Evolutionary conservation across 2,888 invertebrate species (phyloP).

Genomic region (Pterobdella sp.): DNA sequence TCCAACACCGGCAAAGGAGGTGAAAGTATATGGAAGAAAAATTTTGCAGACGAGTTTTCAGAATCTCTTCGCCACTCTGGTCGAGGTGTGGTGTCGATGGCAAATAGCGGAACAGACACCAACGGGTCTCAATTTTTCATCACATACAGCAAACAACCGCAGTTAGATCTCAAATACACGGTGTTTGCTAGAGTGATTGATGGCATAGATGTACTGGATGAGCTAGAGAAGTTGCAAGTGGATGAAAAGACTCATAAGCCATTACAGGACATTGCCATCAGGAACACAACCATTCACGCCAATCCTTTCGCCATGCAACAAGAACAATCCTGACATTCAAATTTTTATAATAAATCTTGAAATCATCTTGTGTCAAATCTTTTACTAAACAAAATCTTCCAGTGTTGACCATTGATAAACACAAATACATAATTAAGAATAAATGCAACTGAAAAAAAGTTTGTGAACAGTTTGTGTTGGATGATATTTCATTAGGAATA

Average conservation of each 20-base stretch:
- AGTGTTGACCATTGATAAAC: too few species aligned
- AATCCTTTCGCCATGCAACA: slow-evolving; percentile 72
- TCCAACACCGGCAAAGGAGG: slow-evolving; percentile 92
- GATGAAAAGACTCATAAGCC: slow-evolving; percentile 88
- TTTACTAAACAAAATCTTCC: too few species aligned
- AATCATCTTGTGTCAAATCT: too few species aligned
- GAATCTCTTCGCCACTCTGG: slow-evolving; percentile 79
- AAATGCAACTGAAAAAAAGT: too few species aligned
- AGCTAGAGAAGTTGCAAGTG: slow-evolving; percentile 85
- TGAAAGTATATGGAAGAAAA: slow-evolving; percentile 86
- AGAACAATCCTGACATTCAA: too few species aligned
- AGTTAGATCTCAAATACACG: slow-evolving; percentile 92
- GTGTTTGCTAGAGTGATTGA: slow-evolving; percentile 94
- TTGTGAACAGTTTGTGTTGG: too few species aligned
- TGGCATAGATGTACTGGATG: slow-evolving; percentile 88
- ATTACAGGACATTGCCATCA: slow-evolving; percentile 74
- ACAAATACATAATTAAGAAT: too few species aligned
- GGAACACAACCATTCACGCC: slow-evolving; percentile 87
- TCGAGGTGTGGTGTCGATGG: slow-evolving; percentile 89
- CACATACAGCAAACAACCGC: slow-evolving; percentile 83
- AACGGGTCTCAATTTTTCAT: slow-evolving; percentile 98
- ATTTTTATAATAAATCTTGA: too few species aligned
- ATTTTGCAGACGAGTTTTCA: slow-evolving; percentile 94
- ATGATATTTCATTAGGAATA: too few species aligned
- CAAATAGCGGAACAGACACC: slow-evolving; percentile 93